Base-by-base conservation (phyloP, 2,888 invertebrate genomes). In the Dysmachus trigonus region DNA sequence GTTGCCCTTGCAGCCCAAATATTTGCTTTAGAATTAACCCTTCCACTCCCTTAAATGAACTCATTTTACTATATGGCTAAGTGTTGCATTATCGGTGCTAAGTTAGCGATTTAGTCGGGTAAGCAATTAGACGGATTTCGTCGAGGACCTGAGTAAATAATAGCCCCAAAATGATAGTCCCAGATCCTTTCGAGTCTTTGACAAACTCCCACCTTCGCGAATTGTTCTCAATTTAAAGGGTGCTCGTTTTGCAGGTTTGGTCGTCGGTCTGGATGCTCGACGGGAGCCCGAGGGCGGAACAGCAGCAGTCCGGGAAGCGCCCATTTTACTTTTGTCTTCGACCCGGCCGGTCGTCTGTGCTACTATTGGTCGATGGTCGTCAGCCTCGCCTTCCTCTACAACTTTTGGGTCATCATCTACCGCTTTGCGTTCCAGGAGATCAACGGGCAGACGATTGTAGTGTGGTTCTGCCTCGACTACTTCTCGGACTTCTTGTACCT, bases 341-440 rank as follows among this genome's bases (percentile, higher is more conserved):
- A 99, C 93, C 99, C 99, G 31, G 98, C 99, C 89, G 99, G 99
- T 88, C 95, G 98, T 84, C 94, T 99, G 88, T 98, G 97, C 93
- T 98, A 98, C 93, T 98, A 98, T 92, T 98, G 98, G 98, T 98
- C 98, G 90, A 97, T 98, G 96, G 97, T 98, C 89, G 98, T 98
- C 89, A 98, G 98, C 89, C 95, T 98, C 91, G 98, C 98, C 91
- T 98, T 98, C 93, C 95, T 98, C 90, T 98, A 98, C 94, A 98
- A 98, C 93, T 97, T 98, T 91, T 98, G 98, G 98, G 98, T 98
- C 93, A 98, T 99, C 93, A 98, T 98, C 92, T 99, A 98, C 94
- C 96, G 99, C 93, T 99, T 98, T 94, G 98, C 99, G 93, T 99
- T 99, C 93, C 97, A 98, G 93, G 99, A 99, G 94, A 98, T 98